Percentiles rank a stretch among this genome's conserved stretches.
phyloP scores from a whole-genome alignment of 2,113 vertebrate species.

The Chaetura pelagica region DNA sequence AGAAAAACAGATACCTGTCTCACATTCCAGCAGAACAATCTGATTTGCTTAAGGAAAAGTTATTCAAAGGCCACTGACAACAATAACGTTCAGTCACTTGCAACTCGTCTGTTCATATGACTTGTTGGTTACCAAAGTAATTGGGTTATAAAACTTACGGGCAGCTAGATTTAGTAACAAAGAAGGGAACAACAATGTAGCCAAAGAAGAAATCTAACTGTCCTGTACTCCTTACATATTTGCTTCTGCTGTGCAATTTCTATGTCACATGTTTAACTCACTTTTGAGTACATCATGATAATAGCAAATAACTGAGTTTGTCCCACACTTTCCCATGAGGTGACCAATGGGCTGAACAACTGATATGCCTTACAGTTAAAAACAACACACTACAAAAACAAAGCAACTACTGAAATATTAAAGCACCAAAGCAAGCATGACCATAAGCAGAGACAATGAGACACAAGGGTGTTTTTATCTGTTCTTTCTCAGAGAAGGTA shows the following conservation, averaged over 20 bases:
- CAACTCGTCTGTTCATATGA: rapidly evolving
- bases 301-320: background rate
- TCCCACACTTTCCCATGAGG: background rate
- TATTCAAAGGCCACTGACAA: background rate
- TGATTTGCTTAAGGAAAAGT: background rate
- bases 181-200: background rate
- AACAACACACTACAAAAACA: slow-evolving; percentile 13
- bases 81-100: background rate
- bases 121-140: background rate
- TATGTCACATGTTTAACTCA: background rate
- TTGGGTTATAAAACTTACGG: background rate
- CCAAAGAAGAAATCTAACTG: background rate
- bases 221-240: background rate
- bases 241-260: background rate
- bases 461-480: background rate
- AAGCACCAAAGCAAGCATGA: slow-evolving; percentile 14
- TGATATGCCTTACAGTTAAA: background rate
- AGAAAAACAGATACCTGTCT: background rate
- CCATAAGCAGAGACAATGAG: slow-evolving; percentile 28
- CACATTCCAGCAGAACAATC: background rate
- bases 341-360: background rate
- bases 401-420: slow-evolving; percentile 50
- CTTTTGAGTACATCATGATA: background rate
- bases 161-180: background rate
- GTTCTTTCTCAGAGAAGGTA: background rate